Percentiles rank a stretch among this genome's conserved stretches.
These are phyloP conservation scores for Clusia tigrina DNA, from an alignment of 2,888 invertebrate species.

Conservation along the genomic window DNA sequence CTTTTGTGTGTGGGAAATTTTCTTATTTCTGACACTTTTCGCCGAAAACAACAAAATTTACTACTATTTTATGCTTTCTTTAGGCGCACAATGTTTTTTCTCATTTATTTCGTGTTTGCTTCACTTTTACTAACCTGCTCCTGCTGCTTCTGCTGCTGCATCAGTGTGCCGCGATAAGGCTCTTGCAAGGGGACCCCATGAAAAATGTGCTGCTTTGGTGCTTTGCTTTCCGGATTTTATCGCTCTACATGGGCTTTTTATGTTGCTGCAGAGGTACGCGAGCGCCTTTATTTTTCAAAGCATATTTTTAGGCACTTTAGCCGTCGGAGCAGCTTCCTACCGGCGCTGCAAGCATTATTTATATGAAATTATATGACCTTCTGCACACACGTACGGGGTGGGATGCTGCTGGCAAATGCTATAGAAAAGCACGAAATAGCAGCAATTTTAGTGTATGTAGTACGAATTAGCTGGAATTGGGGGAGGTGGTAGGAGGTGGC, in stretches of 20 bases:
- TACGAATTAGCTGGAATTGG: too few relatives aligned
- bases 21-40: conserved; percentile 1
- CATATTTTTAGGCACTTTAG: conserved; percentile 7
- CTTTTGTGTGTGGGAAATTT: background rate
- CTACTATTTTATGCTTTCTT: conserved; percentile 15
- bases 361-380: too few relatives aligned
- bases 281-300: background rate
- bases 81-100: background rate
- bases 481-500: too few relatives aligned
- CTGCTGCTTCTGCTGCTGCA: too few relatives aligned
- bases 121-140: background rate
- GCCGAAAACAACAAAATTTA: conserved; percentile 15
- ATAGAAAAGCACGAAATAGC: background rate
- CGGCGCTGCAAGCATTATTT: too few relatives aligned
- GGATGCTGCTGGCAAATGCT: background rate
- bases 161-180: background rate
- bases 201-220: conserved; percentile 16
- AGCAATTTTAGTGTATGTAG: too few relatives aligned
- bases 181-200: background rate
- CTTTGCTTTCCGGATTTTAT: conserved; percentile 1
- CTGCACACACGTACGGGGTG: too few relatives aligned
- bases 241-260: background rate
- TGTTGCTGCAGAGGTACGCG: background rate
- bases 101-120: conserved; percentile 5
- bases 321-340: background rate